Percentiles rank a stretch among this genome's conserved stretches.
phyloP scores from a whole-genome alignment of 2,113 vertebrate genomes.

The Xiphophorus maculatus region DNA sequence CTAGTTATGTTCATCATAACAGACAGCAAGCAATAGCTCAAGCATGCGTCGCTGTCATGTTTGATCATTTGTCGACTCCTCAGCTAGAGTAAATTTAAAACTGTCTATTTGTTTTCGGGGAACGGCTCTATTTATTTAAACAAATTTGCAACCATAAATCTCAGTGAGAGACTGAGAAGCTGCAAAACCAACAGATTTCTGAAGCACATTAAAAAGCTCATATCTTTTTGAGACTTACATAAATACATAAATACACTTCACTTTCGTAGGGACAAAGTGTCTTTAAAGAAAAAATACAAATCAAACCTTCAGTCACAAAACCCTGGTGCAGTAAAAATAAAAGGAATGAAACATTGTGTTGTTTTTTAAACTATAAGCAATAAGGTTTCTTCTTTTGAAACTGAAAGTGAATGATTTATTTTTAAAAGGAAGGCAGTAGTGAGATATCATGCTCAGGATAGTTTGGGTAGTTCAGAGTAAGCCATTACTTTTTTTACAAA shows the following conservation, averaged over 20 bases:
- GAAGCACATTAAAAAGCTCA: slow-evolving; percentile 18
- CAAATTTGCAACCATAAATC: slow-evolving; percentile 25
- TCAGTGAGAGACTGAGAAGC: slow-evolving; percentile 11
- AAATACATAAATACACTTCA: slow-evolving; percentile 25
- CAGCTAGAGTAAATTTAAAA: slow-evolving; percentile 37
- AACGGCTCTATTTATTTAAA: slow-evolving; percentile 37
- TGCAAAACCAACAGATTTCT: slow-evolving; percentile 24
- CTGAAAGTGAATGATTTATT: neutral
- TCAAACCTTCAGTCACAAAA: neutral
- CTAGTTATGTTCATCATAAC: slow-evolving; percentile 60
- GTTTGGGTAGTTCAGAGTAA: neutral
- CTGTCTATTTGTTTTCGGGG: slow-evolving; percentile 29
- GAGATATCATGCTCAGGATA: neutral
- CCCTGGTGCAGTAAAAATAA: neutral
- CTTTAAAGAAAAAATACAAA: slow-evolving; percentile 17
- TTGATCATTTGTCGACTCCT: slow-evolving; percentile 57
- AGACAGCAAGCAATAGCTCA: slow-evolving; percentile 53
- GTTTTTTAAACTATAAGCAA: neutral
- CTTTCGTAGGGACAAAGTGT: neutral
- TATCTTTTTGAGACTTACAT: slow-evolving; percentile 21
- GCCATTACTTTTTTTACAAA: no score
- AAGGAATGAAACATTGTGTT: neutral
- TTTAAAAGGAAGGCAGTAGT: neutral
- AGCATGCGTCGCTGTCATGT: slow-evolving; percentile 54
- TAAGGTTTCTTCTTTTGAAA: neutral